A percentile compares a stretch with the other conserved stretches of the same genome.
phyloP scores from a whole-genome alignment of 2,888 invertebrate species.

The Andrena flavipes region DNA sequence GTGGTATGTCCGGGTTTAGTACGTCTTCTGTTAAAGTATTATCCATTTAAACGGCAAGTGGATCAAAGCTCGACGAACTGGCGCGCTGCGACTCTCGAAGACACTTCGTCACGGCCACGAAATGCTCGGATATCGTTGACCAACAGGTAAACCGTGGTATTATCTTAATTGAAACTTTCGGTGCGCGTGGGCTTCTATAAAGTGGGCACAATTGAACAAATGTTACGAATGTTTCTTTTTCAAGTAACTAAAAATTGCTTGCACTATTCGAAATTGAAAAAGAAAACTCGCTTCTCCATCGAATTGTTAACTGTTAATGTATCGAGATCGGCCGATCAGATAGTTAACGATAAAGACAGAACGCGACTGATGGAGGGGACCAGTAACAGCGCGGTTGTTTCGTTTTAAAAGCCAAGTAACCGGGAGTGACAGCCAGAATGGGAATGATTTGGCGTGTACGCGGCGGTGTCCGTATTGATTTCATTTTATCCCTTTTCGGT shows the following conservation, averaged over 20 bases:
- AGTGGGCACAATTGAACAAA: neutral
- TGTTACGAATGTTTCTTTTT: too few species aligned
- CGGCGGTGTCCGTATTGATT: slow-evolving; percentile 43
- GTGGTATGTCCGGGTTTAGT: neutral
- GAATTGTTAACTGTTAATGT: too few species aligned
- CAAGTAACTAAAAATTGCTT: neutral
- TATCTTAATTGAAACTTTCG: neutral
- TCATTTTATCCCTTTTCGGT: slow-evolving; percentile 30
- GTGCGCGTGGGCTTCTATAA: too few species aligned
- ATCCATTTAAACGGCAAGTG: slow-evolving; percentile 42
- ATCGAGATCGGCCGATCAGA: slow-evolving; percentile 10
- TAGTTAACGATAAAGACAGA: slow-evolving; percentile 37
- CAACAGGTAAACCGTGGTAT: slow-evolving; percentile 42
- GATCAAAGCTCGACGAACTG: slow-evolving; percentile 39
- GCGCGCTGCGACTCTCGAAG: slow-evolving; percentile 18
- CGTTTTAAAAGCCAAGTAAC: slow-evolving; percentile 14
- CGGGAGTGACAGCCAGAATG: slow-evolving; percentile 20
- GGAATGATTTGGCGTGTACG: slow-evolving; percentile 28
- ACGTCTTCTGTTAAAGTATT: slow-evolving; percentile 48
- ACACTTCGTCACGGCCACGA: slow-evolving; percentile 26
- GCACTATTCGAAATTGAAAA: neutral
- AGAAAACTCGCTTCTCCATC: too few species aligned
- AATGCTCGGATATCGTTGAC: slow-evolving; percentile 19
- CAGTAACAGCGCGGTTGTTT: slow-evolving; percentile 13
- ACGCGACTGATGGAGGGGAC: neutral